These are phyloP conservation scores for Hydropsyche betteni DNA, from an alignment of 2,888 invertebrate species.

Conservation along the genomic window DNA sequence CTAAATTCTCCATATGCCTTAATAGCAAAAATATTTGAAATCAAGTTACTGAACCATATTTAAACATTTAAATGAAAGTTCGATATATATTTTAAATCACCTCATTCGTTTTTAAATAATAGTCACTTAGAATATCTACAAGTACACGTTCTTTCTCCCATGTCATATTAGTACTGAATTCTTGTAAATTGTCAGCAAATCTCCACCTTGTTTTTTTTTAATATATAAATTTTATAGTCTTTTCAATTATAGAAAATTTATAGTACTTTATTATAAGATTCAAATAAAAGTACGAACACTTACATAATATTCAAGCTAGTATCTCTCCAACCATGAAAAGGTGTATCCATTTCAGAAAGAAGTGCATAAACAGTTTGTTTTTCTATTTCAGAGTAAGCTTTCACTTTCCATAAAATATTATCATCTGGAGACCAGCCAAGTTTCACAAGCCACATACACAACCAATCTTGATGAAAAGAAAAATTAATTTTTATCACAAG, in stretches of 20 bases:
- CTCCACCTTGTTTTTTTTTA: slow-evolving; percentile 59
- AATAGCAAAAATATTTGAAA: background rate
- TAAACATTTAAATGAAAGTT: too few species aligned
- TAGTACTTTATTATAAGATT: background rate
- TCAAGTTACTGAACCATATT: slow-evolving; percentile 18
- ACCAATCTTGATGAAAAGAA: slow-evolving; percentile 59
- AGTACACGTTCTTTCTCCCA: slow-evolving; percentile 65
- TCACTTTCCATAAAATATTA: slow-evolving; percentile 69
- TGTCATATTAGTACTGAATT: slow-evolving; percentile 65
- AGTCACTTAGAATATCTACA: slow-evolving; percentile 62
- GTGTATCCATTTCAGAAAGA: slow-evolving; percentile 66
- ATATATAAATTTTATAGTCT: too few species aligned
- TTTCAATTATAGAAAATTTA: too few species aligned
- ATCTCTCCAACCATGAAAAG: slow-evolving; percentile 68
- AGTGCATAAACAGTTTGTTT: slow-evolving; percentile 65
- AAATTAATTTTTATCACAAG: slow-evolving; percentile 53
- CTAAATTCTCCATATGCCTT: slow-evolving; percentile 62
- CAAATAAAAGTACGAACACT: slow-evolving; percentile 53
- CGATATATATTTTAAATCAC: slow-evolving; percentile 19
- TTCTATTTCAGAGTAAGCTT: slow-evolving; percentile 67
- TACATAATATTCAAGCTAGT: slow-evolving; percentile 66
- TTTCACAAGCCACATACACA: slow-evolving; percentile 66
- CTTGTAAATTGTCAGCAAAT: slow-evolving; percentile 65
- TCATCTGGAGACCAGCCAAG: slow-evolving; percentile 78
- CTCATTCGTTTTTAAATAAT: slow-evolving; percentile 62